phyloP scores from a whole-genome alignment of 2,888 invertebrate genomes.

The Agrochola circellaris region DNA sequence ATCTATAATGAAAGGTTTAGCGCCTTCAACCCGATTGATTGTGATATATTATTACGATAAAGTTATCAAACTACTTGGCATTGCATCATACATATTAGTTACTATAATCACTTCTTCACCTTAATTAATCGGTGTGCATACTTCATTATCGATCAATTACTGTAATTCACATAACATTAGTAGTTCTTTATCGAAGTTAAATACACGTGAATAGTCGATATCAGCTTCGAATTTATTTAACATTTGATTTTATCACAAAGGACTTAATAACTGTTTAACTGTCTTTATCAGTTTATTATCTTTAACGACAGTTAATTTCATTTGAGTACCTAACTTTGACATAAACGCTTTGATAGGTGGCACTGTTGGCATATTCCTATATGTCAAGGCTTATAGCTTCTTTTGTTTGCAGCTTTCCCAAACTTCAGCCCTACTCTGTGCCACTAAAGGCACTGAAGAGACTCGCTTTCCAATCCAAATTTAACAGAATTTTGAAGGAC shows the following conservation, averaged over 20 bases:
- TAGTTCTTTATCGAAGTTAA: conserved; percentile 9
- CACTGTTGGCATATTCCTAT: not conserved
- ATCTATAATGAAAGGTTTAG: not conserved
- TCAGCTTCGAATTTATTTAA: not conserved
- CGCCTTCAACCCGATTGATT: conserved; percentile 7
- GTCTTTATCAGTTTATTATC: not conserved
- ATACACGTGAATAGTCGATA: not conserved
- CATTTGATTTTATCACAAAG: not conserved
- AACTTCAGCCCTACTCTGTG: not conserved
- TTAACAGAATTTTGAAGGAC: not conserved
- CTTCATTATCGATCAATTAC: conserved; percentile 10
- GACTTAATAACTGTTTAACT: not conserved
- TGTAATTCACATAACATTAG: not conserved
- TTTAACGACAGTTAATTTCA: not conserved
- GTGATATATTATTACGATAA: conserved; percentile 2
- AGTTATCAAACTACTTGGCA: conserved; percentile 1
- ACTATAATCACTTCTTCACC: not conserved
- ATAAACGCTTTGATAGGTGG: not conserved
- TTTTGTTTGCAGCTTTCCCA: not conserved
- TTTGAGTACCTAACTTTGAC: not conserved
- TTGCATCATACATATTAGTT: not conserved
- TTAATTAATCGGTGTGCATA: conserved; percentile 9
- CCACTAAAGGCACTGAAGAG: not conserved
- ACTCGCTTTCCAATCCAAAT: not conserved
- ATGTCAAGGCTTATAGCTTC: not conserved